A percentile compares a stretch with the other conserved stretches of the same genome.
These are phyloP conservation scores for Lepidurus packardi DNA, from an alignment of 1,140 invertebrate species.

Conservation along the genomic window DNA sequence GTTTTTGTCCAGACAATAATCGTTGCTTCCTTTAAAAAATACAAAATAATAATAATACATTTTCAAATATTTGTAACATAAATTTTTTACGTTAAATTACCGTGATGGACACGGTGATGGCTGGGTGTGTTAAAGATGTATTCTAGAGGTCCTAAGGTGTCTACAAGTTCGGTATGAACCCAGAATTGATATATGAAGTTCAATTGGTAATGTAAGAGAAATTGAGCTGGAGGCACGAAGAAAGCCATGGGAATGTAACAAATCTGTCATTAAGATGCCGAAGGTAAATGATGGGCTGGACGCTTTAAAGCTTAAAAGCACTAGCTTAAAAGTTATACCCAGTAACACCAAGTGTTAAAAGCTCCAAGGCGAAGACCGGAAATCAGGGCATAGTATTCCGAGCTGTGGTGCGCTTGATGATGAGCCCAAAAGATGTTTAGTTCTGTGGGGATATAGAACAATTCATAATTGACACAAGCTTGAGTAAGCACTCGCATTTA, in stretches of 20 bases:
- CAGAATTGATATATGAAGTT: conserved; percentile 51
- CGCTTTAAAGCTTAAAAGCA: background rate
- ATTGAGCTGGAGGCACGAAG: conserved; percentile 47
- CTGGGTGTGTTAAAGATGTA: conserved; percentile 55
- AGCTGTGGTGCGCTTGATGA: conserved; percentile 45
- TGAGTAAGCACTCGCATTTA: conserved; percentile 34
- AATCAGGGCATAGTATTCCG: conserved; percentile 39
- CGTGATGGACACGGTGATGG: conserved; percentile 58
- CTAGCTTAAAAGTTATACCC: conserved; percentile 36
- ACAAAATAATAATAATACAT: background rate
- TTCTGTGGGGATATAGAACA: background rate
- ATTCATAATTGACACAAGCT: background rate
- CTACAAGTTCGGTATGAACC: conserved; percentile 52
- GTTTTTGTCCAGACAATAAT: conserved; percentile 81
- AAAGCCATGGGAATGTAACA: conserved; percentile 50
- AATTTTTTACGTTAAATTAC: conserved; percentile 43
- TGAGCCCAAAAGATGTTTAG: conserved; percentile 25
- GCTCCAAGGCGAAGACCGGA: conserved; percentile 47
- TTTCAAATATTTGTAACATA: background rate
- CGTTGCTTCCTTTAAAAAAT: conserved; percentile 60
- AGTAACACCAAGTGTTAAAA: conserved; percentile 42
- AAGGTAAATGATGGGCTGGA: background rate
- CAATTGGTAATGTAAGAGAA: conserved; percentile 48
- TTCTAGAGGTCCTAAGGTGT: conserved; percentile 52
- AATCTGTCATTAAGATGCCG: conserved; percentile 40